Base-by-base conservation (phyloP, 2,797 vertebrate genomes). In the Melanotaenia trifasciata region DNA sequence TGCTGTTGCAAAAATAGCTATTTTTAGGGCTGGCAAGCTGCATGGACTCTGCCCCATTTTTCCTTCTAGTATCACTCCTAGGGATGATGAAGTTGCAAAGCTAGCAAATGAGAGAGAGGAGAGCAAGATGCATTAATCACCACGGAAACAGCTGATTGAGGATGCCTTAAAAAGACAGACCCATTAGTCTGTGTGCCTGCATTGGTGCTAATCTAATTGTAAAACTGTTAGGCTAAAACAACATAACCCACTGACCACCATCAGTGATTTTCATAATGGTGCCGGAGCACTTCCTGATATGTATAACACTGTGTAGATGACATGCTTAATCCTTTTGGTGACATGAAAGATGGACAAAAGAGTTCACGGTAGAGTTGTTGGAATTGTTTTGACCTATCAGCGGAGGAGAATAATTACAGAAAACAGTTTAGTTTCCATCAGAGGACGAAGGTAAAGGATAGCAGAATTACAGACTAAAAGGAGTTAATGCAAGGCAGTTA, bases 61-160 rank as follows among this genome's bases (percentile, higher is more conserved):
- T 50, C 81, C 82, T 80, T 81, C 78, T 78, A 72, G 75, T 79
- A 85, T 90, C 87, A 87, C 84, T 92, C 84, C 79, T 66, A 78
- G 80, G 86, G 83, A 91, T 91, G 88, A 90, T 89, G 90, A 93
- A 93, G 91, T 92, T 94, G 92, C 89, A 92, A 88, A 83, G 83
- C 86, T 77, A 87, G 90, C 89, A 89, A 92, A 90, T 74, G 84
- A 87, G 84, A 88, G 89, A 84, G 84, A 75, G 51, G 70, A 90
- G 81, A 86, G 70, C 75, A 81, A 91, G 90, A 90, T 92, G 90
- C 87, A 92, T 92, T 87, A 84, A 92, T 94, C 90, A 90, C 87
- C 87, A 83, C 76, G 90, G 89, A 91, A 94, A 92, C 89, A 91
- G 84, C 88, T 94, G 91, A 93, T 91, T 92, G 91, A 91, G 85